Conservation (phyloP, 2,113 vertebrate species). For the Acinonyx jubatus region DNA sequence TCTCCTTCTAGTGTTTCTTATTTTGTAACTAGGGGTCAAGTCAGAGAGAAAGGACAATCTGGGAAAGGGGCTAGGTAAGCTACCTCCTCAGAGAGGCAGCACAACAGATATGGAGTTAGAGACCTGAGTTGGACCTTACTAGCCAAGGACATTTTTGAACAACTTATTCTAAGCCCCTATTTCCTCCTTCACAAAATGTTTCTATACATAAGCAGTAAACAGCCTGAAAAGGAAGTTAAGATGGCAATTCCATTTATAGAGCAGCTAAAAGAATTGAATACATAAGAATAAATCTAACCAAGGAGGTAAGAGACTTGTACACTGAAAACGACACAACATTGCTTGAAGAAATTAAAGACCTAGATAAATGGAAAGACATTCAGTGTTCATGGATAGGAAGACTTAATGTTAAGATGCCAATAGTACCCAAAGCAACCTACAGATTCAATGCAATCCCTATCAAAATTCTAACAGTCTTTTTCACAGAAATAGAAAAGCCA, state of each 20-base stretch:
- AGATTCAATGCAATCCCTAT: not conserved
- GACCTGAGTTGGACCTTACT: not conserved
- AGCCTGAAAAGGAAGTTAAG: slow-evolving; percentile 17
- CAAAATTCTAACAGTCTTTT: slow-evolving; percentile 36
- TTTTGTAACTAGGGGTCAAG: slow-evolving; percentile 11
- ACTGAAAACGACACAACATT: slow-evolving; percentile 9
- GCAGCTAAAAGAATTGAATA: slow-evolving; percentile 29
- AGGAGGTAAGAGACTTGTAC: not conserved
- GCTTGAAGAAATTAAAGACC: slow-evolving; percentile 26
- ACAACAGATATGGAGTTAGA: not conserved
- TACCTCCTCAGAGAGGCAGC: not conserved
- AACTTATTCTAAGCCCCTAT: not conserved
- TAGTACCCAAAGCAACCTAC: not conserved
- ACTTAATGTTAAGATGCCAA: not conserved
- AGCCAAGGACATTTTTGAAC: not conserved
- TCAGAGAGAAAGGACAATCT: not conserved
- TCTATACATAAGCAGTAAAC: not conserved
- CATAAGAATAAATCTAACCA: slow-evolving; percentile 12
- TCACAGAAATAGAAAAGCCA: slow-evolving; percentile 12
- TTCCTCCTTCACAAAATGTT: slow-evolving; percentile 32
- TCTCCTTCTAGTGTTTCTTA: not conserved
- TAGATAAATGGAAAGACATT: slow-evolving; percentile 3
- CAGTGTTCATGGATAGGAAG: not conserved
- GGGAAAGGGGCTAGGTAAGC: not conserved
- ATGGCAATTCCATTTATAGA: not conserved